Percentiles rank a stretch among this genome's conserved stretches.
Evolutionary conservation across 92 coral and sea anemone genomes (phyloP).

Genomic region (Phenganax subtilis): DNA sequence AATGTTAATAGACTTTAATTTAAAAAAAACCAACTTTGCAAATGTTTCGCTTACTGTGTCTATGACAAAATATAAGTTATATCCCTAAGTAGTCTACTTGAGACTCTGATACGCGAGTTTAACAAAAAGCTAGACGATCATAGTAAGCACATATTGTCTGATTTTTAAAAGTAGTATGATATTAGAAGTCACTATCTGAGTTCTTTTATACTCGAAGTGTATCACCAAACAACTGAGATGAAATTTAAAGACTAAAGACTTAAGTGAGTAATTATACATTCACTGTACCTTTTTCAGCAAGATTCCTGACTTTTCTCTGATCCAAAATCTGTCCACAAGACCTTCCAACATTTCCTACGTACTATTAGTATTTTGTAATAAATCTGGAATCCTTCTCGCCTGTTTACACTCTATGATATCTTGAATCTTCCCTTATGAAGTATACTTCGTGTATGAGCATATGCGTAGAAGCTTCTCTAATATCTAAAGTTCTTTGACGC

Average conservation of each 20-base stretch:
- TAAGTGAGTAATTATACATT: neutral
- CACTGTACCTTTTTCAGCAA: slow-evolving; percentile 6
- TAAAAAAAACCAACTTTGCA: too few species aligned
- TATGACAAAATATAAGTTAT: too few species aligned
- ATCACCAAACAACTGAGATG: neutral
- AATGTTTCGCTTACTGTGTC: too few species aligned
- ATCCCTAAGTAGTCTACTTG: too few species aligned
- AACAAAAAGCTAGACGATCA: too few species aligned
- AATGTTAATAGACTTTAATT: too few species aligned
- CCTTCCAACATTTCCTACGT: slow-evolving; percentile 1
- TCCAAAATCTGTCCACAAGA: slow-evolving; percentile 23
- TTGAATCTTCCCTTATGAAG: too few species aligned
- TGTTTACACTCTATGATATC: neutral
- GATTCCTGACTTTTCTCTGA: slow-evolving; percentile 11
- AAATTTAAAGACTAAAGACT: neutral
- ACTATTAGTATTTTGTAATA: neutral
- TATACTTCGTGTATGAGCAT: too few species aligned
- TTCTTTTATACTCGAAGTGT: neutral
- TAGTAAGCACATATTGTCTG: too few species aligned
- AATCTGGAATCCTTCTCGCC: neutral
- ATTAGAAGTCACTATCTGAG: too few species aligned
- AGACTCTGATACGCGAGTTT: too few species aligned
- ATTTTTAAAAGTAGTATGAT: too few species aligned
- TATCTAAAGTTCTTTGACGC: neutral
- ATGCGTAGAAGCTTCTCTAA: neutral